phyloP scores from a whole-genome alignment of 1,140 invertebrate species.

The Heliconius hermathena region DNA sequence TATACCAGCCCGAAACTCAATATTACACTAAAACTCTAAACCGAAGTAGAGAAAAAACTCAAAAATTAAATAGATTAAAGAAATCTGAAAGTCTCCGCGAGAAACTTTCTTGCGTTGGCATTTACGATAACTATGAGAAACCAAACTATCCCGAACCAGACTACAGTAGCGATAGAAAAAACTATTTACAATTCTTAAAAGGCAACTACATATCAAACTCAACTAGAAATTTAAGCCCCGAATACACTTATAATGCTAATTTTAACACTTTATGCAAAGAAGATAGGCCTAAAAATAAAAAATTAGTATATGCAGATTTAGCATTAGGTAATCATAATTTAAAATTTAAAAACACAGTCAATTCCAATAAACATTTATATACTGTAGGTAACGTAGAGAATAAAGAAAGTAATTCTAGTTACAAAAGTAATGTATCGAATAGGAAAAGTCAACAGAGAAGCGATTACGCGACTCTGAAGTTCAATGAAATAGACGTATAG shows the following conservation, averaged over 20 bases:
- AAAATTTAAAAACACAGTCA: slow-evolving; percentile 82
- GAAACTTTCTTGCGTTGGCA: slow-evolving; percentile 78
- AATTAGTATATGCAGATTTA: slow-evolving; percentile 80
- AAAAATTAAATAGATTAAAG: slow-evolving; percentile 74
- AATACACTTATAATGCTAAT: slow-evolving; percentile 65
- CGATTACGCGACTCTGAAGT: slow-evolving; percentile 89
- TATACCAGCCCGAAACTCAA: slow-evolving; percentile 71
- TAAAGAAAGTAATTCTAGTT: slow-evolving; percentile 66
- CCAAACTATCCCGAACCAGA: slow-evolving; percentile 80
- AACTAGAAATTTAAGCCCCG: slow-evolving; percentile 67
- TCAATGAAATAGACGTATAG: slow-evolving; percentile 91
- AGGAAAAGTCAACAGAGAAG: slow-evolving; percentile 78
- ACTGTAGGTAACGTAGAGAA: slow-evolving; percentile 66
- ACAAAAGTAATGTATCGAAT: slow-evolving; percentile 67
- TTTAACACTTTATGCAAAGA: slow-evolving; percentile 66
- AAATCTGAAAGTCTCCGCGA: slow-evolving; percentile 79
- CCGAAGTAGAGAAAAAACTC: slow-evolving; percentile 72
- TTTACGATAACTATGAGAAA: slow-evolving; percentile 74
- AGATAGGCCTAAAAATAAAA: slow-evolving; percentile 74
- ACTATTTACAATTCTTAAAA: slow-evolving; percentile 75
- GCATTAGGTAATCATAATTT: slow-evolving; percentile 81
- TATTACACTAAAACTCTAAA: slow-evolving; percentile 80
- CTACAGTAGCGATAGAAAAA: slow-evolving; percentile 78
- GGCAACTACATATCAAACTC: slow-evolving; percentile 78
- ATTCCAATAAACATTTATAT: slow-evolving; percentile 82